Evolutionary conservation across 2,888 invertebrate species (phyloP), one percentile per base, ranked within the genome.

Genomic region (Pristionchus japonicus): DNA sequence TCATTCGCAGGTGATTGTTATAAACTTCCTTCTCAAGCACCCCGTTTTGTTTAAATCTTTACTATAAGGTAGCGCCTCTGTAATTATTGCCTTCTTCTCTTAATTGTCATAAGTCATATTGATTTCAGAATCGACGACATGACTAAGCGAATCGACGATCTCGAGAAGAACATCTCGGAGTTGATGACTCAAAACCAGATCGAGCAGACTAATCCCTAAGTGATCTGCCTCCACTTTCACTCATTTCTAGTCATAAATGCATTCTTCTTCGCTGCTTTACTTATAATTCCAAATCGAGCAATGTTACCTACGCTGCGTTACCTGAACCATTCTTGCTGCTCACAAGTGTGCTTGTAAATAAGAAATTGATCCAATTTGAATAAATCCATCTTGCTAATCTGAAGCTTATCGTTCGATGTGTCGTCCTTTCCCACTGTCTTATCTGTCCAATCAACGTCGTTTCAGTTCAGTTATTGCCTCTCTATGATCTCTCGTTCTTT

Each of bases 131-230:
- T 99, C 96, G 99, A 99, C 96, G 98, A 98, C 95, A 99, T 99
- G 98, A 98, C 98, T 31, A 97, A 97, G 93, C 96, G 98, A 92
- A 98, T 99, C 93, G 99, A 99, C 95, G 99, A 99, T 95, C 96
- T 99, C 92, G 99, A 99, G 95, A 98, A 98, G 95, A 99, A 98
- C 95, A 98, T 99, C 92, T 97, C 97, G 43, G 99, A 99, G 95
- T 96, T 99, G 89, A 98, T 99, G 98, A 98, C 98, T 88, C 98
- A 99, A 95, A 98, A 92, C 57, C 92, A 92, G 74, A 90, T 91
- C 40, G 92, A 91, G 15, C 83, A 67, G 31, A 83, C 80, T 31
- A 89, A 89, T 77, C 88, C 90, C n/a, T 88, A 82, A 86, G 23
- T 67, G 27, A 86, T 61, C 40, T 40, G 27, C 52, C 82, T 23